Percentiles rank a stretch among this genome's conserved stretches.
Conservation (phyloP, 2,888 invertebrate genomes). For the Agrilus mali region DNA sequence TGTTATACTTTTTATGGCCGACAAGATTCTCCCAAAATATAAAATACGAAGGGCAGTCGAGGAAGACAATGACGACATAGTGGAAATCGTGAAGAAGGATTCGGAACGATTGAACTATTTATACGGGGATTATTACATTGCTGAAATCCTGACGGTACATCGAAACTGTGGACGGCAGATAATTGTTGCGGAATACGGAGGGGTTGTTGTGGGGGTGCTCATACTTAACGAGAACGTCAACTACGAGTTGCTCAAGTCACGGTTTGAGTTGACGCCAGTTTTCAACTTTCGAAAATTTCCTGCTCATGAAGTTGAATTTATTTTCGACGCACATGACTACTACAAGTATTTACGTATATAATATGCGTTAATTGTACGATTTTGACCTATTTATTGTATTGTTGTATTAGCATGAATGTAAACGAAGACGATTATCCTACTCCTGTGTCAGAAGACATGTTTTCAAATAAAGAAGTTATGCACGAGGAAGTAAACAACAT, state of each 20-base stretch:
- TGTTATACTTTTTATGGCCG: too few species aligned
- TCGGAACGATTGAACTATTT: conserved; percentile 38
- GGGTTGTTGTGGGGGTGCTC: conserved; percentile 43
- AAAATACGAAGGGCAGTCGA: conserved; percentile 51
- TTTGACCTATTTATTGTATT: too few species aligned
- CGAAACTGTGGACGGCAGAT: conserved; percentile 41
- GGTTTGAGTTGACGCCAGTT: conserved; percentile 42
- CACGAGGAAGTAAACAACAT: too few species aligned
- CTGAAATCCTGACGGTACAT: conserved; percentile 47
- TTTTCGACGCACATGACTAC: too few species aligned
- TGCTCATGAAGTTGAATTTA: too few species aligned
- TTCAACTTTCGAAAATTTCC: too few species aligned
- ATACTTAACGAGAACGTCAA: conserved; percentile 47
- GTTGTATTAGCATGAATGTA: too few species aligned
- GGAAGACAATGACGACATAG: conserved; percentile 63
- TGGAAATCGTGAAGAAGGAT: conserved; percentile 45
- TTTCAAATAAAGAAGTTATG: too few species aligned
- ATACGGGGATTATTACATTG: conserved; percentile 55
- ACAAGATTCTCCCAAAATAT: conserved; percentile 15
- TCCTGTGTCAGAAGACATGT: too few species aligned
- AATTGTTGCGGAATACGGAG: conserved; percentile 44
- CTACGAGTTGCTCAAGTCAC: conserved; percentile 43
- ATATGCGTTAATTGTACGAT: too few species aligned
- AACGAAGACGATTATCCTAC: too few species aligned
- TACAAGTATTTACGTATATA: too few species aligned